phyloP scores from a whole-genome alignment of 2,113 vertebrate genomes.

The Clupea harengus region DNA sequence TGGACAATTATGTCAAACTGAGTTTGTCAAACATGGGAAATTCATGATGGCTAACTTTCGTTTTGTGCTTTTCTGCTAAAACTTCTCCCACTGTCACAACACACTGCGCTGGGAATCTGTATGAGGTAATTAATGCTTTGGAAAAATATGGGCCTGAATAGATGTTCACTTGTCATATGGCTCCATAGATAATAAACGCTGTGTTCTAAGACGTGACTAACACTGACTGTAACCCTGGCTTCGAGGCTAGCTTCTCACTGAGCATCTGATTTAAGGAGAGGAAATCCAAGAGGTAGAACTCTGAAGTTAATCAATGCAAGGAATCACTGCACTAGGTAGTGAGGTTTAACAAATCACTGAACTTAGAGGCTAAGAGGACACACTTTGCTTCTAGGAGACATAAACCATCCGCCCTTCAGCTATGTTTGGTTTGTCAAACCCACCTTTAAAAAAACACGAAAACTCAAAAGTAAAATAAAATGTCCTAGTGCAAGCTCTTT shows the following conservation, averaged over 20 bases:
- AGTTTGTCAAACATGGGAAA: no score
- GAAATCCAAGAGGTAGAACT: conserved; percentile 3
- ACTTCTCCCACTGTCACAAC: not conserved
- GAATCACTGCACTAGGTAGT: conserved; percentile 4
- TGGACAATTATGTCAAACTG: no score
- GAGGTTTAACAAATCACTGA: conserved; percentile 7
- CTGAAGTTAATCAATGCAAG: not conserved
- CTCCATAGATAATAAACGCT: not conserved
- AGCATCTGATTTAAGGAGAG: not conserved
- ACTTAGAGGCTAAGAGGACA: conserved; percentile 28
- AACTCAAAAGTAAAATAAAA: conserved; percentile 1
- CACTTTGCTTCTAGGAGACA: not conserved
- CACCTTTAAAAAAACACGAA: not conserved
- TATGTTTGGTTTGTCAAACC: not conserved
- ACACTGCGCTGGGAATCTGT: not conserved
- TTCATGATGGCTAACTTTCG: no score
- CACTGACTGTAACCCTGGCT: not conserved
- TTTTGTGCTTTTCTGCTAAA: no score
- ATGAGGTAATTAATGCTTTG: not conserved
- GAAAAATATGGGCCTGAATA: not conserved
- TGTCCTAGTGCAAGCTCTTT: not conserved
- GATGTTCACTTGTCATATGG: not conserved
- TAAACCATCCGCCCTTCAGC: not conserved
- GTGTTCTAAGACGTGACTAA: not conserved
- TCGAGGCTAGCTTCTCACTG: not conserved